Evolutionary conservation across 23 tunicate genomes (phyloP).

Genomic region (Trididemnum nubilum): DNA sequence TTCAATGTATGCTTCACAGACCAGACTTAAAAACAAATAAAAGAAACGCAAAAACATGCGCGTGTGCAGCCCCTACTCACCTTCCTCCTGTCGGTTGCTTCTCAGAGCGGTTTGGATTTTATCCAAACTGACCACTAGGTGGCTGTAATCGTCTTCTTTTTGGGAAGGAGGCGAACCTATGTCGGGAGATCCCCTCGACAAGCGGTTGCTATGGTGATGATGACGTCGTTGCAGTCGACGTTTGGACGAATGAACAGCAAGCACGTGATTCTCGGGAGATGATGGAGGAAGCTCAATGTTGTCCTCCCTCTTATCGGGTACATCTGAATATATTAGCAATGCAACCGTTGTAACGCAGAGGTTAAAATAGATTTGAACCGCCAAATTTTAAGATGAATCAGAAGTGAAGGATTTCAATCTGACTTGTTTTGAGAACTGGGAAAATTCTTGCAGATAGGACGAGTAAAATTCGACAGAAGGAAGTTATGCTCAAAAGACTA

Average conservation of each 20-base stretch:
- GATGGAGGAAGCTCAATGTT: conserved; percentile 53
- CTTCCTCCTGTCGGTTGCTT: neutral
- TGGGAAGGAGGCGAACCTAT: neutral
- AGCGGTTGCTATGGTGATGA: conserved; percentile 39
- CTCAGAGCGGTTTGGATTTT: neutral
- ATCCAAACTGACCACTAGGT: neutral
- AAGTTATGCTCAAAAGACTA: too few species aligned
- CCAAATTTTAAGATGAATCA: too few species aligned
- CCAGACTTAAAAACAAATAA: too few species aligned
- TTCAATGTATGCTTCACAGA: too few species aligned
- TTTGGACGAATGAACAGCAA: neutral
- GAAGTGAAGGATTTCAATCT: too few species aligned
- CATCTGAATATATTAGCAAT: neutral
- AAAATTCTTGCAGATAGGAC: too few species aligned
- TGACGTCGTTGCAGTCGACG: conserved; percentile 17
- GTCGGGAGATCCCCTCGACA: neutral
- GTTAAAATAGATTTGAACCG: too few species aligned
- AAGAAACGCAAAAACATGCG: too few species aligned
- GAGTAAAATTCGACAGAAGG: too few species aligned
- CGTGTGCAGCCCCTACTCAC: too few species aligned
- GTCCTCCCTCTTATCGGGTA: neutral
- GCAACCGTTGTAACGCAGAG: too few species aligned
- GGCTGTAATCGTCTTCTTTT: neutral
- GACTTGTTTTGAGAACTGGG: too few species aligned
- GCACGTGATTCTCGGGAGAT: conserved; percentile 29